Conservation (phyloP, 2,113 vertebrate genomes). For the Tragelaphus buxtoni region DNA sequence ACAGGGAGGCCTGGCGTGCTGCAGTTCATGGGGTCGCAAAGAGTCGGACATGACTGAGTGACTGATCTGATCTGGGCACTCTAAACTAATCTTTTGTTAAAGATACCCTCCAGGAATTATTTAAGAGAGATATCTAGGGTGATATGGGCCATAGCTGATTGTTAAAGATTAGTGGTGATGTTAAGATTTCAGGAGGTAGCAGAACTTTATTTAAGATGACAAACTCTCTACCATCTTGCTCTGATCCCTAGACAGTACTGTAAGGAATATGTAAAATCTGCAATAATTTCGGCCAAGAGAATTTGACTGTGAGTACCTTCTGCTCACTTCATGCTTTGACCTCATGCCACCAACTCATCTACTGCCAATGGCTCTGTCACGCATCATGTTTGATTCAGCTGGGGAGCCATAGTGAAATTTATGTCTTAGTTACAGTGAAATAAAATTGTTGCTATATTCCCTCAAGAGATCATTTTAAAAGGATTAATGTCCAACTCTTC, state of each 20-base stretch:
- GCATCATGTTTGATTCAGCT: background rate
- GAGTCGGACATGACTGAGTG: too few species aligned
- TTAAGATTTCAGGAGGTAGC: background rate
- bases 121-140: background rate
- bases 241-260: background rate
- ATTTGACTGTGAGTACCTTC: background rate
- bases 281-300: background rate
- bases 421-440: background rate
- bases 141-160: background rate
- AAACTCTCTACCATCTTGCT: background rate
- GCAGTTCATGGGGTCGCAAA: too few species aligned
- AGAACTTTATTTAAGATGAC: background rate
- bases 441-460: background rate
- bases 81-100: background rate
- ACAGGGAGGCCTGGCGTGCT: too few species aligned
- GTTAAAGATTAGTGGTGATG: background rate
- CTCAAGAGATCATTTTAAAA: background rate
- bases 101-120: background rate
- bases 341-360: background rate
- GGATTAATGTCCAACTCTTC: slow-evolving; percentile 13
- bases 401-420: background rate
- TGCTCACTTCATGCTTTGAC: background rate
- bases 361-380: background rate
- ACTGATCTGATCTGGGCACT: background rate
- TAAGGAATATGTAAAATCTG: slow-evolving; percentile 2